Percentiles rank a stretch among this genome's conserved stretches.
Evolutionary conservation across 1,140 invertebrate species (phyloP).

Genomic region (Panagrolaimus sp.): DNA sequence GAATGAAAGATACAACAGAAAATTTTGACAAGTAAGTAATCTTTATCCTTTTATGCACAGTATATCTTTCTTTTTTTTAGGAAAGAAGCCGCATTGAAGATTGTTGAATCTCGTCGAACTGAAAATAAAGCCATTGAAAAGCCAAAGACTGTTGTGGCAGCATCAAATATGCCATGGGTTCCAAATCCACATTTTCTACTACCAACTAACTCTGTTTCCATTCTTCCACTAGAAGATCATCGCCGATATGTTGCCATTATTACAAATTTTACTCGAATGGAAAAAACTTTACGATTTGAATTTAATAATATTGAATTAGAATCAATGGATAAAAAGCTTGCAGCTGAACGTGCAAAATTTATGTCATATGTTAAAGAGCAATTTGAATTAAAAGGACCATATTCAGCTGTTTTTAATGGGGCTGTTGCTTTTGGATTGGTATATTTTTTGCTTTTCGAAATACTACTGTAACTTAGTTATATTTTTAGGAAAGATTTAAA

Average conservation of each 20-base stretch:
- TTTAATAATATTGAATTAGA: slow-evolving; percentile 26
- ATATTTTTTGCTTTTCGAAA: not conserved
- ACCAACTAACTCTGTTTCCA: slow-evolving; percentile 10
- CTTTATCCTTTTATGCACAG: not conserved
- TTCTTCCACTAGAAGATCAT: slow-evolving; percentile 22
- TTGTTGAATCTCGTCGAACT: not conserved
- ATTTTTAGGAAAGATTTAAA: not conserved
- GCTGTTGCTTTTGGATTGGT: not conserved
- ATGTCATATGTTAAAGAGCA: not conserved
- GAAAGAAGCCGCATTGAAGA: not conserved
- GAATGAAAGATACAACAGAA: not conserved
- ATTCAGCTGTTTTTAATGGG: not conserved
- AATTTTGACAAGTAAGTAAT: not conserved
- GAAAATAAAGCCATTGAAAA: not conserved
- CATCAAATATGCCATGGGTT: slow-evolving; percentile 18
- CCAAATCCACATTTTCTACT: slow-evolving; percentile 16
- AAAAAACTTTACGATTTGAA: slow-evolving; percentile 29
- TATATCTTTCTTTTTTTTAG: not conserved
- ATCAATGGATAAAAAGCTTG: not conserved
- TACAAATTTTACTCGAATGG: slow-evolving; percentile 22
- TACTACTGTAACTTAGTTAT: not conserved
- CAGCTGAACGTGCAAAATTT: not conserved
- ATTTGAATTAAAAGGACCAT: not conserved
- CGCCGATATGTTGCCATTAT: slow-evolving; percentile 34
- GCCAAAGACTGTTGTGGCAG: not conserved